Evolutionary conservation across 2,113 vertebrate species (phyloP).

Genomic region (Thryonomys swinderianus): DNA sequence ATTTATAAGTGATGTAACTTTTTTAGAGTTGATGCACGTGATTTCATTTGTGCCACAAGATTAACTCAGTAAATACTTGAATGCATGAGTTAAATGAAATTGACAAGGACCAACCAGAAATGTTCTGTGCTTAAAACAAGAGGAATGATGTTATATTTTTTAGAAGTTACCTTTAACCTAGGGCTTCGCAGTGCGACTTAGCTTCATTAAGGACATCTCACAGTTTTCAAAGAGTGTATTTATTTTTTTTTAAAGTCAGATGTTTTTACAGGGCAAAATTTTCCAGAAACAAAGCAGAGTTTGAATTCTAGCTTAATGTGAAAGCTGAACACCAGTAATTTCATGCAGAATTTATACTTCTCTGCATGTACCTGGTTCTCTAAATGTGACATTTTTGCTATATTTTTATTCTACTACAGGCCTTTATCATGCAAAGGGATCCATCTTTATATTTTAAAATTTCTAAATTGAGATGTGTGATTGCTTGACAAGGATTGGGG

Average conservation of each 20-base stretch:
- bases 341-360: conserved; percentile 40
- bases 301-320: conserved; percentile 52
- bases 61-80: conserved; percentile 4
- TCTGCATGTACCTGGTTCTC: conserved; percentile 30
- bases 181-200: not conserved
- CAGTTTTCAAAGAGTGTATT: conserved; percentile 78
- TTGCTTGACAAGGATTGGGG: conserved; percentile 94
- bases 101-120: not conserved
- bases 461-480: conserved; percentile 93
- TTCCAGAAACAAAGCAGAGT: conserved; percentile 67
- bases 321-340: conserved; percentile 43
- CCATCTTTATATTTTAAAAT: conserved; percentile 88
- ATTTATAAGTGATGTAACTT: no score
- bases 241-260: conserved; percentile 78
- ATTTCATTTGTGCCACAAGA: not conserved
- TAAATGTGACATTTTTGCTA: conserved; percentile 56
- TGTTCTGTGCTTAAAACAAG: not conserved
- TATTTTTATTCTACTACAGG: conserved; percentile 35
- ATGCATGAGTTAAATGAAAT: not conserved
- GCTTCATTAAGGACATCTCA: conserved; percentile 40
- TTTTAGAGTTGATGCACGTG: not conserved
- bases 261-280: conserved; percentile 57
- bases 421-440: conserved; percentile 45
- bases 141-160: not conserved
- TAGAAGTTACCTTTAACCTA: not conserved